Base-by-base conservation (phyloP, 2,888 invertebrate genomes). In the Melikaiella ostensackeni region DNA sequence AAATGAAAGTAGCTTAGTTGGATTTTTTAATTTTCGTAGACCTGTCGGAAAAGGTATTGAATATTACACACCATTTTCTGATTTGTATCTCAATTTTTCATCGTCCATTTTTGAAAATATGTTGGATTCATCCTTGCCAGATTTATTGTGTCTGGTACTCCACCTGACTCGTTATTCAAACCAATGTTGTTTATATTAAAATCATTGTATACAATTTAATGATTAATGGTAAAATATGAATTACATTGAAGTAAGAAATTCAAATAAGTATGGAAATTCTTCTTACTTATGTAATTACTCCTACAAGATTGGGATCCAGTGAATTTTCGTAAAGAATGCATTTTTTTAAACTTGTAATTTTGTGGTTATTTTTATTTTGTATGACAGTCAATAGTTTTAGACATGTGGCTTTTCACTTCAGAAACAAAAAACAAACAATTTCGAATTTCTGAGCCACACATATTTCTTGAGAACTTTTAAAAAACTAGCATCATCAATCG, bases 61-160 rank as follows among this genome's bases (percentile, higher is more conserved):
- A 24, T 21, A 57, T 13, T 5, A 24, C 57, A 24, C 11, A 70
- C 70, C 30, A 30, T 70, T 70, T 70, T 70, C 70, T 2, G 70
- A 27, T n/a, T n/a, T 70, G 70, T 70, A 70, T 70, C 46, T 70
- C 46, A 70, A 70, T 46, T 50, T 70, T 50, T 24, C 30, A 8
- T 70, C 70, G 2, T 50, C 9, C 2, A 50, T 70, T 46, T 46
- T 70, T 27, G 30, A 27, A n/a, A 70, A n/a, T 24, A 70, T n/a
- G 70, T 70, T 70, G 19, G 11, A 50, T 13, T 70, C 70, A 70
- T 70, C 70, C 19, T 50, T 46, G 16, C 46, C n/a, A 9, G 70
- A 70, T 30, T 70, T 70, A n/a, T 70, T 70, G 30, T 70, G 30
- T 13, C 33, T 70, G 4, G 70, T 70, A 70, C 70, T 50, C 50